Percentiles rank a stretch among this genome's conserved stretches.
Conservation (phyloP, 2,113 vertebrate species). For the Ancistrus triradiatus region DNA sequence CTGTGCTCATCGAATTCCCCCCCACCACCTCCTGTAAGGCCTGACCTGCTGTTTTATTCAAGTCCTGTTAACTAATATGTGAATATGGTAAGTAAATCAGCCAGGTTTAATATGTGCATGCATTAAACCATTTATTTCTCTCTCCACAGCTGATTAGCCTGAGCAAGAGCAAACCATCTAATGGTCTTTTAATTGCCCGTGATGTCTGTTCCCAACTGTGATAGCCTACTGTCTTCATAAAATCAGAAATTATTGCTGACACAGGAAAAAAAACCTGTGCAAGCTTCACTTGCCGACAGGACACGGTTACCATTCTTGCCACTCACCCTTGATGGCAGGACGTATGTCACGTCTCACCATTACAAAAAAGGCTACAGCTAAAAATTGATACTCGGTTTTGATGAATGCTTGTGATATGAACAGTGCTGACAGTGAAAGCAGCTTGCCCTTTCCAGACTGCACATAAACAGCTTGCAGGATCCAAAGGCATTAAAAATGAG, state of each 20-base stretch:
- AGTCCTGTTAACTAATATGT: conserved; percentile 46
- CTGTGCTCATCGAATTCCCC: neutral
- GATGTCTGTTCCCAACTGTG: conserved; percentile 34
- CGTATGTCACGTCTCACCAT: no score
- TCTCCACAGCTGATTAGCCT: conserved; percentile 22
- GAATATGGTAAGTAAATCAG: conserved; percentile 26
- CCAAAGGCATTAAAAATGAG: no score
- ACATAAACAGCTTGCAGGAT: no score
- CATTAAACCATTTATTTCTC: conserved; percentile 35
- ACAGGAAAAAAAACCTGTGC: conserved; percentile 15
- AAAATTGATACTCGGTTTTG: no score
- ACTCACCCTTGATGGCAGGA: no score
- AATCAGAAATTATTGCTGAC: conserved; percentile 36
- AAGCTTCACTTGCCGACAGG: conserved; percentile 1
- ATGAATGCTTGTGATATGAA: no score
- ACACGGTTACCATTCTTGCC: no score
- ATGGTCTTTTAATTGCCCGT: conserved; percentile 35
- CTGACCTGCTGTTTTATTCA: conserved; percentile 29
- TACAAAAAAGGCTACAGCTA: no score
- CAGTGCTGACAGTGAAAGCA: no score
- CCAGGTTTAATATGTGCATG: conserved; percentile 24
- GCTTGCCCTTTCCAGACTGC: no score
- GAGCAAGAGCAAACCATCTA: conserved; percentile 27
- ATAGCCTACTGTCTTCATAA: conserved; percentile 31
- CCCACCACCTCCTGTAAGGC: neutral